Percentiles rank a stretch among this genome's conserved stretches.
phyloP scores from a whole-genome alignment of 2,797 vertebrate genomes.

The Acrocephalus scirpaceus region DNA sequence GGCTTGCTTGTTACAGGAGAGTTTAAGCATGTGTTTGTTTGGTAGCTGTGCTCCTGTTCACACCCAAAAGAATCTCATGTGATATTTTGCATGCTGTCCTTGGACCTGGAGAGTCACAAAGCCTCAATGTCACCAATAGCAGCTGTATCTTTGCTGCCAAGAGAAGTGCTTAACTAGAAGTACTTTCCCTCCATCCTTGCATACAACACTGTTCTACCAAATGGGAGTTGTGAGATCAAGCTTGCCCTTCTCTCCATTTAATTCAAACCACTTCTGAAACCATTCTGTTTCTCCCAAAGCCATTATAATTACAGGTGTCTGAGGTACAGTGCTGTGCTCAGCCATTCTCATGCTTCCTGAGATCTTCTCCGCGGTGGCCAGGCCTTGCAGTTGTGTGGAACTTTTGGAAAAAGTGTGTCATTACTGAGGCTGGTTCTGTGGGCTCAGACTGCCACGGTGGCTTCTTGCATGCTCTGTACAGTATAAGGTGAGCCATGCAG shows the following conservation, averaged over 20 bases:
- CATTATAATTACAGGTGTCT: neutral
- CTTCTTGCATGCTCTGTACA: rapidly evolving
- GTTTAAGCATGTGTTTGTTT: neutral
- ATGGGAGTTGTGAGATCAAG: rapidly evolving
- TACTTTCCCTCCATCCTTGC: neutral
- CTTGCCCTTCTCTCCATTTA: neutral
- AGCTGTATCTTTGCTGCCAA: neutral
- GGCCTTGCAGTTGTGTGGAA: neutral
- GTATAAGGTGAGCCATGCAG: neutral
- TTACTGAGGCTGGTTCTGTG: neutral
- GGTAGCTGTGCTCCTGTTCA: neutral
- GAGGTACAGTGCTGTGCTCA: neutral
- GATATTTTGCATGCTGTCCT: neutral
- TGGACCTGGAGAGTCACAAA: neutral
- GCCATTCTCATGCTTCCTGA: rapidly evolving
- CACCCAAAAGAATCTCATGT: neutral
- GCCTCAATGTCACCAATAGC: neutral
- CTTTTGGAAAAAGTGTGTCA: neutral
- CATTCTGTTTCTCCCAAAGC: neutral
- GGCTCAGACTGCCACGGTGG: neutral
- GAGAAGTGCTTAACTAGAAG: neutral
- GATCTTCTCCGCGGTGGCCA: neutral
- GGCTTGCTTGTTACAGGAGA: neutral
- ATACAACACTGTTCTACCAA: rapidly evolving
- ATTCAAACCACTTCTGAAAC: neutral